A percentile compares a stretch with the other conserved stretches of the same genome.
phyloP scores from a whole-genome alignment of 2,113 vertebrate species.

The Ctenodactylus gundi region DNA sequence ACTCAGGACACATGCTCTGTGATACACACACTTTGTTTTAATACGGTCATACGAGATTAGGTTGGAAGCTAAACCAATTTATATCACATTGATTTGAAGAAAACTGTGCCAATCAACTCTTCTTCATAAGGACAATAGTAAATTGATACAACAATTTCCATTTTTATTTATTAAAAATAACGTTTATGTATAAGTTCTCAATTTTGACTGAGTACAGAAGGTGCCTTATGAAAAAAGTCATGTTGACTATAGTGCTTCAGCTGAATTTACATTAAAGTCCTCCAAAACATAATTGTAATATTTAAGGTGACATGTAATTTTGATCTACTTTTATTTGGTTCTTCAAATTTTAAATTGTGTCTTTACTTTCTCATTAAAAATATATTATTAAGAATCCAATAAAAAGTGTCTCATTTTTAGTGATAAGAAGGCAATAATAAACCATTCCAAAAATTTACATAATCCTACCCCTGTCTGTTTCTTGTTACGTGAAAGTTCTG shows the following conservation, averaged over 20 bases:
- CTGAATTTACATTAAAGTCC: neutral
- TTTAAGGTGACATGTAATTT: neutral
- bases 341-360: neutral
- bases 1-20: neutral
- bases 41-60: neutral
- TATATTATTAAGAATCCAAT: neutral
- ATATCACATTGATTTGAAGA: neutral
- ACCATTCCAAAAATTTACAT: neutral
- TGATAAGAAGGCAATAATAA: neutral
- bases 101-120: neutral
- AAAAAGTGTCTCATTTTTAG: neutral
- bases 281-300: neutral
- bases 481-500: neutral
- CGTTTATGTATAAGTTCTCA: neutral
- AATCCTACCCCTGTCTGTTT: neutral
- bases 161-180: conserved; percentile 4
- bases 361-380: neutral
- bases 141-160: neutral
- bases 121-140: neutral
- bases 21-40: neutral
- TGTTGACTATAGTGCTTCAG: neutral
- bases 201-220: neutral
- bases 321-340: neutral
- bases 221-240: neutral
- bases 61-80: neutral